phyloP scores from a whole-genome alignment of 1,140 invertebrate genomes.

The Dinothrombium tinctorium region DNA sequence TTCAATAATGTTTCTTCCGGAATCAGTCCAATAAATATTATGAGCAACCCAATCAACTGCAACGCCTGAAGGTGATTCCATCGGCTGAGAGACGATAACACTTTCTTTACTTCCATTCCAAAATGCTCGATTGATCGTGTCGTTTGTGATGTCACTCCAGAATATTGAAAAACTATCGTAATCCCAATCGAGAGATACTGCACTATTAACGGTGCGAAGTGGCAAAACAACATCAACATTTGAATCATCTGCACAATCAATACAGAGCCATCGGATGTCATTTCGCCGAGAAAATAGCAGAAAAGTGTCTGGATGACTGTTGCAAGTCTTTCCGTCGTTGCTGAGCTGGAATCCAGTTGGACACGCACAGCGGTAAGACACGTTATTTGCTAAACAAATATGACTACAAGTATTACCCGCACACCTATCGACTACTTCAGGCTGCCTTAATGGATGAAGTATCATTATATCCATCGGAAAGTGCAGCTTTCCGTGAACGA shows the following conservation, averaged over 20 bases:
- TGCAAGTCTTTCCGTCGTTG: conserved; percentile 36
- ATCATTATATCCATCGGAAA: conserved; percentile 53
- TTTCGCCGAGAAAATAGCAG: conserved; percentile 37
- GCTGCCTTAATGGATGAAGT: conserved; percentile 40
- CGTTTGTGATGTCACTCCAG: conserved; percentile 62
- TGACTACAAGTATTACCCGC: conserved; percentile 42
- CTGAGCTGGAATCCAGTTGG: conserved; percentile 64
- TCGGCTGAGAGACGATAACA: conserved; percentile 19
- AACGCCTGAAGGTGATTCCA: conserved; percentile 46
- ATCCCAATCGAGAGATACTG: conserved; percentile 79
- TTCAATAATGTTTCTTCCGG: conserved; percentile 36
- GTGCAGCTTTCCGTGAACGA: conserved; percentile 25
- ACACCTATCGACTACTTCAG: conserved; percentile 26
- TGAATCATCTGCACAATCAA: conserved; percentile 21
- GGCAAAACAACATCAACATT: conserved; percentile 51
- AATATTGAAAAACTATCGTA: conserved; percentile 59
- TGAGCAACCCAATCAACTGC: conserved; percentile 71
- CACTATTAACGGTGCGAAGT: conserved; percentile 52
- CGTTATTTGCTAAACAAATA: conserved; percentile 37
- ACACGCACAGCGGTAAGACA: conserved; percentile 52
- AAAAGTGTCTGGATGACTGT: conserved; percentile 44
- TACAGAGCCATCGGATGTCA: conserved; percentile 24
- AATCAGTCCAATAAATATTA: conserved; percentile 66
- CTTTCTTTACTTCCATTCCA: conserved; percentile 27
- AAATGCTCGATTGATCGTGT: conserved; percentile 19